Percentiles rank a stretch among this genome's conserved stretches.
Conservation (phyloP, 2,888 invertebrate species). For the Tiphia femorata region DNA sequence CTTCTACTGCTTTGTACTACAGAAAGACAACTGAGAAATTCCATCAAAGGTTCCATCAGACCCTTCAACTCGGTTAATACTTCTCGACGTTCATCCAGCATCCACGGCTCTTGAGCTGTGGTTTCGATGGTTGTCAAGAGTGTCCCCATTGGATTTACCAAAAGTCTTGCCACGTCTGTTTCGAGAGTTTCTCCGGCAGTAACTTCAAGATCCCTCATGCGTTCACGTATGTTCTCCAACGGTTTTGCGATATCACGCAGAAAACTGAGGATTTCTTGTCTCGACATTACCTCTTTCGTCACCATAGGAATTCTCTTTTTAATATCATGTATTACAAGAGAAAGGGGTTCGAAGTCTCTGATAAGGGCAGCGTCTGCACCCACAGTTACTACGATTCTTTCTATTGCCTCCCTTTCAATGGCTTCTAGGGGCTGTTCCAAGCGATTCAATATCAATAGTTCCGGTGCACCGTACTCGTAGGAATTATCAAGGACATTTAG, state of each 20-base stretch:
- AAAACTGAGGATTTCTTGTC: constrained; percentile 44
- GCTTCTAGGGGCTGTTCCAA: constrained; percentile 42
- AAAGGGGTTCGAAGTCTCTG: constrained; percentile 23
- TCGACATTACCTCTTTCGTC: constrained; percentile 39
- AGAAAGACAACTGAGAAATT: constrained; percentile 55
- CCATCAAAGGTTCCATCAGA: constrained; percentile 52
- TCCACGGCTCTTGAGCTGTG: constrained; percentile 29
- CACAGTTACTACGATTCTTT: constrained; percentile 30
- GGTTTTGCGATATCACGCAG: constrained; percentile 52
- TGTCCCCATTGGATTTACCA: constrained; percentile 43
- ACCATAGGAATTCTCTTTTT: constrained; percentile 44
- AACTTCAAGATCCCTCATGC: constrained; percentile 42
- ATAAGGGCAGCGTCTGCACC: constrained; percentile 6
- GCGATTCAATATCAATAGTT: constrained; percentile 50
- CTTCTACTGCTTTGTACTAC: constrained; percentile 52
- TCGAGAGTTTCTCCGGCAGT: constrained; percentile 44
- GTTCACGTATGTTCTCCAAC: constrained; percentile 43
- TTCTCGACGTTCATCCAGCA: constrained; percentile 37
- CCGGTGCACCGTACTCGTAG: constrained; percentile 44
- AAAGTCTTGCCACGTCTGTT: constrained; percentile 45
- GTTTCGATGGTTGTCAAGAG: constrained; percentile 37
- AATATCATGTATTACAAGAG: constrained; percentile 42
- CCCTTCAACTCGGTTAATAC: constrained; percentile 36
- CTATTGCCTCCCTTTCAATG: constrained; percentile 44
- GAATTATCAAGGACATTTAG: constrained; percentile 26